These are phyloP conservation scores for Gambelia wislizenii DNA, from an alignment of 2,797 vertebrate genomes.

Conservation along the genomic window DNA sequence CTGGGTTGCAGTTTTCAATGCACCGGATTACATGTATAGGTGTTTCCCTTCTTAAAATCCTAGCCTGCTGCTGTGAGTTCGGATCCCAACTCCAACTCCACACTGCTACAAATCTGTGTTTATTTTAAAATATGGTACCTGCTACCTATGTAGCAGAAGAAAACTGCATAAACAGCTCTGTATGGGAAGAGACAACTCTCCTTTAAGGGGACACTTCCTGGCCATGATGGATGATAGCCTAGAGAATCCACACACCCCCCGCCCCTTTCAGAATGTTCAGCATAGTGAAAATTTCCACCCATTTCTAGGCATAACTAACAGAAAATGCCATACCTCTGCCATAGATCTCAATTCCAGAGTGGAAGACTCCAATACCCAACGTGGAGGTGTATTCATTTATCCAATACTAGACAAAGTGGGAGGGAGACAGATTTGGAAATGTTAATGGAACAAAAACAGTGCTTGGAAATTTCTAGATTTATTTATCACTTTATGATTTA, in stretches of 20 bases:
- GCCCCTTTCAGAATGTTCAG: background rate
- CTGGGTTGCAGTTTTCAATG: background rate
- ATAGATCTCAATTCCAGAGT: constrained; percentile 95
- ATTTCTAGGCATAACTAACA: constrained; percentile 35
- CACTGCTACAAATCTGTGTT: background rate
- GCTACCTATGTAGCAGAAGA: background rate
- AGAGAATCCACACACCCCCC: background rate
- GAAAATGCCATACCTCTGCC: constrained; percentile 87
- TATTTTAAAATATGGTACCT: background rate
- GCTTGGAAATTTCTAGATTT: background rate
- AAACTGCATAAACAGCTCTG: background rate
- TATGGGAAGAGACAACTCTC: background rate
- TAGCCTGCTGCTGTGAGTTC: background rate
- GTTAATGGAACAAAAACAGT: constrained; percentile 51
- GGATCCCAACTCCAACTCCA: background rate
- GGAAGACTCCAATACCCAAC: constrained; percentile 95
- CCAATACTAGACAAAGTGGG: constrained; percentile 87
- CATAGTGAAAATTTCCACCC: background rate
- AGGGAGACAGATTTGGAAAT: constrained; percentile 53
- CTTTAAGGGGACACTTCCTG: background rate
- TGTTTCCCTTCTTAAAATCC: background rate
- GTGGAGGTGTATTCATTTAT: constrained; percentile 97
- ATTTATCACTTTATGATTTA: background rate
- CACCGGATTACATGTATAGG: background rate
- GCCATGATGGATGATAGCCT: background rate